phyloP scores from a whole-genome alignment of 2,113 vertebrate species.

The Ondatra zibethicus region DNA sequence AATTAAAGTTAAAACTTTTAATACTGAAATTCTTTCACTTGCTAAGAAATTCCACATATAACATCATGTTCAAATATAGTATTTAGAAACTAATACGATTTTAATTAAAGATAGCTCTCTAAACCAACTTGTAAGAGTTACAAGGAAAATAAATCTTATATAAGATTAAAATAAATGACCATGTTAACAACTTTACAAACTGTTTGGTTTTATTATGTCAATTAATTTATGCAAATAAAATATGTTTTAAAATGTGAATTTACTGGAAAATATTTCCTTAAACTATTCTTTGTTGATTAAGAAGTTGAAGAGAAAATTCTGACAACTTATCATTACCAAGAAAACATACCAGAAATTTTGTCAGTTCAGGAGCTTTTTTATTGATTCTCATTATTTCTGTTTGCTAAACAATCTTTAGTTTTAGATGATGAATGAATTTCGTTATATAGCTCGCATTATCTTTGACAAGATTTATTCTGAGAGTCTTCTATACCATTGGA shows the following conservation, averaged over 20 bases:
- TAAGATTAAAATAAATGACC: not conserved
- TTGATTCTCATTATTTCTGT: not conserved
- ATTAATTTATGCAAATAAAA: not conserved
- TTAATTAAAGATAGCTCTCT: not conserved
- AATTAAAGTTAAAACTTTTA: not conserved
- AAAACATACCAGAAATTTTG: not conserved
- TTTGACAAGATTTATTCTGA: not conserved
- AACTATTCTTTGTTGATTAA: not conserved
- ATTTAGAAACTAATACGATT: not conserved
- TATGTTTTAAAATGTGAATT: not conserved
- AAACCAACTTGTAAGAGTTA: not conserved
- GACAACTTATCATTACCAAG: not conserved
- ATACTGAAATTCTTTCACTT: not conserved
- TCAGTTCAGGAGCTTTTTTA: not conserved
- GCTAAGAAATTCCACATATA: not conserved
- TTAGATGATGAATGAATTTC: not conserved
- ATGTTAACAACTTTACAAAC: not conserved
- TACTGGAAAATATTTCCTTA: not conserved
- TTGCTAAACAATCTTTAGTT: not conserved
- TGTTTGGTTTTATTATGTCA: not conserved
- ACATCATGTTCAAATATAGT: not conserved
- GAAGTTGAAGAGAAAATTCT: not conserved
- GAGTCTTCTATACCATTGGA: not conserved
- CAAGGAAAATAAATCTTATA: not conserved
- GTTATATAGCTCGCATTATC: not conserved